Conservation (phyloP, 2,113 vertebrate species). For the Tonatia bakeri region DNA sequence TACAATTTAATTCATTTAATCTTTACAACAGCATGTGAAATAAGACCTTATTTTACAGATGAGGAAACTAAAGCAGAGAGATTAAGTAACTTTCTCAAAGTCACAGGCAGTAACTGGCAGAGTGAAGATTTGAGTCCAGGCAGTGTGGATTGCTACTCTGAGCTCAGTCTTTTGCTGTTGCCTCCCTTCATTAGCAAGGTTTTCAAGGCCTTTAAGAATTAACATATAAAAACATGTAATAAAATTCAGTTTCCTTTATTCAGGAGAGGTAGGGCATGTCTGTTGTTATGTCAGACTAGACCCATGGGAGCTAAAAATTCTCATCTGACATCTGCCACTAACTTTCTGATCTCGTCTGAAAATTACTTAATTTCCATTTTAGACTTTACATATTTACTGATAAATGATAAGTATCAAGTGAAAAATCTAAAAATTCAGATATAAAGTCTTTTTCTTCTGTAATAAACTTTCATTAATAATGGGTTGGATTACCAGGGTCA, state of each 20-base stretch:
- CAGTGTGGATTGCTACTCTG: background rate
- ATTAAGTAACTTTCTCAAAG: background rate
- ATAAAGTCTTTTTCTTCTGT: background rate
- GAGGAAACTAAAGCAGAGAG: background rate
- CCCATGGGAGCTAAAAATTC: background rate
- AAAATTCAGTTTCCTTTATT: slow-evolving; percentile 6
- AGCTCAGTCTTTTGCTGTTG: background rate
- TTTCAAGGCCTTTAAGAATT: background rate
- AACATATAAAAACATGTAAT: background rate
- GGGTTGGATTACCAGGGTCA: background rate
- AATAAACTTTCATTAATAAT: slow-evolving; percentile 24
- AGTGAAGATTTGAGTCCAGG: background rate
- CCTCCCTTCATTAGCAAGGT: background rate
- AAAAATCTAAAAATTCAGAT: slow-evolving; percentile 28
- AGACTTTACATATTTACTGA: background rate
- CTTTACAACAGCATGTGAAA: background rate
- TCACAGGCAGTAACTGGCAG: background rate
- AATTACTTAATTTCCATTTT: slow-evolving; percentile 25
- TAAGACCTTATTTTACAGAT: background rate
- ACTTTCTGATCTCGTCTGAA: slow-evolving; percentile 29
- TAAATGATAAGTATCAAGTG: background rate
- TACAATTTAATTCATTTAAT: background rate
- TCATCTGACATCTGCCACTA: background rate
- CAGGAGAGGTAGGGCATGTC: background rate
- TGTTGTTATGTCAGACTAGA: background rate